Conservation (phyloP, 2,888 invertebrate genomes). For the Drosophila seclusa region DNA sequence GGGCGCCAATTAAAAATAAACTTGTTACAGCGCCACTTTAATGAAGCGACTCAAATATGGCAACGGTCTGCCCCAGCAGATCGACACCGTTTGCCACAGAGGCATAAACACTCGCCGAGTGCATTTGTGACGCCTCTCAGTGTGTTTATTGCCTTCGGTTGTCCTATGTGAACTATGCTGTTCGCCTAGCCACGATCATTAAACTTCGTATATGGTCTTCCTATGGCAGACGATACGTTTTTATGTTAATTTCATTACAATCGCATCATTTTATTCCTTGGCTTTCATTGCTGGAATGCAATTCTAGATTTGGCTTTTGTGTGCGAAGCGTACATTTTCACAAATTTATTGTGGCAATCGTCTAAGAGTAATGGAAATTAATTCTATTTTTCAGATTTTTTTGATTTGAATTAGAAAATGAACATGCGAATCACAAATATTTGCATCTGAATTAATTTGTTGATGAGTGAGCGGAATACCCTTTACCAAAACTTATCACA, state of each 20-base stretch:
- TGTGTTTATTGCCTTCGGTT: slow-evolving; percentile 30
- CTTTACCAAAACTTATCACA: neutral
- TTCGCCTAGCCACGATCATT: slow-evolving; percentile 25
- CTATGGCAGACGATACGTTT: slow-evolving; percentile 5
- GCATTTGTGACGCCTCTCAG: slow-evolving; percentile 46
- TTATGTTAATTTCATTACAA: slow-evolving; percentile 22
- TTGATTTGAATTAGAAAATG: neutral
- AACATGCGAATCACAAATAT: neutral
- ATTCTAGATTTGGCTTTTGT: neutral
- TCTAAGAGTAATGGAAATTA: neutral
- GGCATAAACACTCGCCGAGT: slow-evolving; percentile 39
- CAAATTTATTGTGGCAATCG: neutral
- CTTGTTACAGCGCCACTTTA: slow-evolving; percentile 78
- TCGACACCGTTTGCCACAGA: slow-evolving; percentile 11
- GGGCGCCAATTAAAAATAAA: slow-evolving; percentile 79
- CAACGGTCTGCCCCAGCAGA: slow-evolving; percentile 22
- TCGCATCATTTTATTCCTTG: slow-evolving; percentile 16
- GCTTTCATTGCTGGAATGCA: neutral
- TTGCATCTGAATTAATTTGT: neutral
- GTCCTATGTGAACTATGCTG: slow-evolving; percentile 36
- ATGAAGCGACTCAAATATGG: slow-evolving; percentile 74
- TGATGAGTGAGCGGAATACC: neutral
- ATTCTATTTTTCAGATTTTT: neutral
- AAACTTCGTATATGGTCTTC: slow-evolving; percentile 5
- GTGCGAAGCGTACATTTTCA: neutral